Evolutionary conservation across 1,140 invertebrate genomes (phyloP), one percentile per base, ranked within the genome.

Genomic region (Anoplolepis gracilipes): DNA sequence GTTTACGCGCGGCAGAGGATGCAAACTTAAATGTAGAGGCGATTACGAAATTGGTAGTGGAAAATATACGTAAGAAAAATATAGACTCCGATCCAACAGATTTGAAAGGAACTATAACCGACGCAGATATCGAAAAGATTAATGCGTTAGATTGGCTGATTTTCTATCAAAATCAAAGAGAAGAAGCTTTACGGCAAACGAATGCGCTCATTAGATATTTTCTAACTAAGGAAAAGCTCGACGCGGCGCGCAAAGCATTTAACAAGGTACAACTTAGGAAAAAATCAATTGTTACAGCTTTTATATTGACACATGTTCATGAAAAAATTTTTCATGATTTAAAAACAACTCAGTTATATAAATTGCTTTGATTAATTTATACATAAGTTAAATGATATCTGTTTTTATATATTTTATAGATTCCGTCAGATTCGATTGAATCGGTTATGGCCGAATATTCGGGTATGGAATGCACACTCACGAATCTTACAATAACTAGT

Each of bases 141-240:
- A 96, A 97, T 69, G 97, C 98, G 2, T 95, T 99, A 2, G 98
- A 99, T 92, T 99, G 98, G 98, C 92, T 99, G 1, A 96, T 97
- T 11, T 97, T 98, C 92, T 97, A 98, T 93, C 95, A 96, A 6
- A 95, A 96, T 61, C 98, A 99, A 93, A 94, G 97, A 59, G 95
- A 96, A 57, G 98, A 99, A 94, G 96, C 97, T 13, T 91, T 99
- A 5, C 97, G 97, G 95, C 97, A 99, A 92, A 97, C 97, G 2
- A 99, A 99, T 96, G 97, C 98, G n/a, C 96, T 99, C 86, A 97
- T 99, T 90, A 96, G 98, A 82, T 96, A 96, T 61, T 99, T 99
- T 93, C 93, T 99, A 67, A 96, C 95, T 3, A 93, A 96, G 62
- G 95, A 95, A 1, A 97, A 97, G 92, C 91, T 97, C 42, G 96